Conservation (phyloP, 2,113 vertebrate genomes). For the Aepyceros melampus region DNA sequence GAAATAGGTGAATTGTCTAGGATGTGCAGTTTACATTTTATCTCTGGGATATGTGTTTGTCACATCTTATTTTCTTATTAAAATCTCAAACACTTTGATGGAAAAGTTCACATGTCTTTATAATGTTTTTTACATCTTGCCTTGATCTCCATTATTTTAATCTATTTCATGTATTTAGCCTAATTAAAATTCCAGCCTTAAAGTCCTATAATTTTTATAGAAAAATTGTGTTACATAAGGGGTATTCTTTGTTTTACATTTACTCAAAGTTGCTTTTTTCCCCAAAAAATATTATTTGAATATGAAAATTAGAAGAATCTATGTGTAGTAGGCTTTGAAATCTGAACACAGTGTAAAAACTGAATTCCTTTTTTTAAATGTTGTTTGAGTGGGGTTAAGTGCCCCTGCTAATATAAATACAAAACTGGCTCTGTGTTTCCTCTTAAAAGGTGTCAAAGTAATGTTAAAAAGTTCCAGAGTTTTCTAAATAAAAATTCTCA, state of each 20-base stretch:
- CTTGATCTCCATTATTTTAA: neutral
- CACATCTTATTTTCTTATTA: neutral
- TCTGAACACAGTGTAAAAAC: neutral
- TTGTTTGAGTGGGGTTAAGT: neutral
- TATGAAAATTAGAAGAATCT: neutral
- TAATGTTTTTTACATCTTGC: neutral
- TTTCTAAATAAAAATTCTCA: neutral
- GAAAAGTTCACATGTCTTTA: neutral
- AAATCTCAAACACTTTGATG: neutral
- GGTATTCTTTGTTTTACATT: neutral
- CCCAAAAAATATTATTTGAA: neutral
- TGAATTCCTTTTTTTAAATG: neutral
- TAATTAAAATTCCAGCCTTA: neutral
- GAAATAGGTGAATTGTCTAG: neutral
- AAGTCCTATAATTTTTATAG: neutral
- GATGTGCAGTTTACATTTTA: neutral
- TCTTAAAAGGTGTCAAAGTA: neutral
- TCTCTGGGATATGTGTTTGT: neutral
- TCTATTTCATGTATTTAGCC: neutral
- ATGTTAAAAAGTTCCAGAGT: neutral
- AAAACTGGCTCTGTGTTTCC: neutral
- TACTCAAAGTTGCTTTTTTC: neutral
- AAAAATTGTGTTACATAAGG: neutral
- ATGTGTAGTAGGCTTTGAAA: neutral
- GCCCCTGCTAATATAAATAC: neutral